phyloP scores from a whole-genome alignment of 2,888 invertebrate genomes.

The Timandra comae region DNA sequence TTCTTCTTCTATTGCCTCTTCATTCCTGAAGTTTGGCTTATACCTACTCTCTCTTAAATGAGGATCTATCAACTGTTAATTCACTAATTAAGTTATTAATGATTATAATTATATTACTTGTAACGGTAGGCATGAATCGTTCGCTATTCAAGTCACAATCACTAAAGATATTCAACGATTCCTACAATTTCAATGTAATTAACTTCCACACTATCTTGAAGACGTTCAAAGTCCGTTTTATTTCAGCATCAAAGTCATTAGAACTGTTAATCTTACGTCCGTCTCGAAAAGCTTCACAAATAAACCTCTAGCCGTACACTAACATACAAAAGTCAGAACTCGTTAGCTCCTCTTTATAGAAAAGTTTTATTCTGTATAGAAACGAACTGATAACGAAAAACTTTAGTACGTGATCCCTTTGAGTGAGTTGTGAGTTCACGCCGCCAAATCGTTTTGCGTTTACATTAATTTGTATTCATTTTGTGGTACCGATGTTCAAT shows the following conservation, averaged over 20 bases:
- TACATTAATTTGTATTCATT: neutral
- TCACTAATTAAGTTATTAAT: too few species aligned
- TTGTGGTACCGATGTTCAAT: too few species aligned
- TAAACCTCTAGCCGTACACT: constrained; percentile 21
- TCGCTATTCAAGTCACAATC: too few species aligned
- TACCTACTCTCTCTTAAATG: too few species aligned
- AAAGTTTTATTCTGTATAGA: constrained; percentile 34
- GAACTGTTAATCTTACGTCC: constrained; percentile 35
- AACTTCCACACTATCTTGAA: too few species aligned
- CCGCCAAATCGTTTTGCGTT: neutral
- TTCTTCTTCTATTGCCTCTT: too few species aligned
- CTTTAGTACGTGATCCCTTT: constrained; percentile 49
- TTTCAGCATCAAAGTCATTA: constrained; percentile 33
- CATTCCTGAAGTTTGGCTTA: too few species aligned
- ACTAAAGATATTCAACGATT: too few species aligned
- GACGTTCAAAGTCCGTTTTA: neutral
- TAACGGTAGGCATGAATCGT: too few species aligned
- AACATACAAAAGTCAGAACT: constrained; percentile 42
- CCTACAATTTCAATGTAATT: too few species aligned
- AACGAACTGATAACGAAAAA: constrained; percentile 45
- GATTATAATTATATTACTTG: too few species aligned
- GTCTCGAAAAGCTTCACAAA: constrained; percentile 31
- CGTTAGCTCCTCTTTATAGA: constrained; percentile 53
- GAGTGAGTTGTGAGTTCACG: constrained; percentile 23
- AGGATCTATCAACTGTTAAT: too few species aligned